Percentiles rank a stretch among this genome's conserved stretches.
These are phyloP conservation scores for Xiphorhynchus elegans DNA, from an alignment of 2,113 vertebrate genomes.

Conservation along the genomic window DNA sequence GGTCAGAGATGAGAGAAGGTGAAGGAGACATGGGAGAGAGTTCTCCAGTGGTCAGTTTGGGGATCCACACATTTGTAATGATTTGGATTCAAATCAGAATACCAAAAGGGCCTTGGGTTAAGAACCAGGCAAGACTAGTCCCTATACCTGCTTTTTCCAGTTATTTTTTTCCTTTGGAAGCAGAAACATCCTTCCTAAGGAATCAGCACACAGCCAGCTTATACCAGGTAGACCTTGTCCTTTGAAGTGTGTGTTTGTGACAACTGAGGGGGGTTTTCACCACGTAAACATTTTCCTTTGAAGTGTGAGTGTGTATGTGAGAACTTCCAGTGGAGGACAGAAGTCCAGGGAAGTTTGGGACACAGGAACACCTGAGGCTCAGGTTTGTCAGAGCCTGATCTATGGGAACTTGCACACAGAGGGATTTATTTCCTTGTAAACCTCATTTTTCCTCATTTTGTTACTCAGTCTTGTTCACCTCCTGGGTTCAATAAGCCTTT, in stretches of 20 bases:
- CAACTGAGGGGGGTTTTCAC: background rate
- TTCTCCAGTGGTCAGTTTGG: background rate
- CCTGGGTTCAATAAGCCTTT: background rate
- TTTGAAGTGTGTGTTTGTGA: background rate
- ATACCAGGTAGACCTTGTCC: background rate
- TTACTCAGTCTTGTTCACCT: background rate
- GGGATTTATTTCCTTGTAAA: background rate
- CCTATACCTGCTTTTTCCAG: background rate
- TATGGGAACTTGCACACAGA: background rate
- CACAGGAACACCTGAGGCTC: background rate
- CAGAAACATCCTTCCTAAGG: background rate
- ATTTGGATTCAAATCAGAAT: background rate
- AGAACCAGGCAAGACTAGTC: background rate
- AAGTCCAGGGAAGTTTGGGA: background rate
- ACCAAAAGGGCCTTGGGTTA: fast-evolving
- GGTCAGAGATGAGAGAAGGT: fast-evolving
- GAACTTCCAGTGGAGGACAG: background rate
- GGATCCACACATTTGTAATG: background rate
- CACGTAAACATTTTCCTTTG: background rate
- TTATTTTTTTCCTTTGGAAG: background rate
- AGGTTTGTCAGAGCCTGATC: background rate
- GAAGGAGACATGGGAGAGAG: fast-evolving
- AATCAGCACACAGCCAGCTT: background rate
- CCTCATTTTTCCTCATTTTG: background rate
- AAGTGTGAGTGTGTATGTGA: background rate